Percentiles rank a stretch among this genome's conserved stretches.
Evolutionary conservation across 2,888 invertebrate species (phyloP).

Genomic region (Odontocerum albicorne): DNA sequence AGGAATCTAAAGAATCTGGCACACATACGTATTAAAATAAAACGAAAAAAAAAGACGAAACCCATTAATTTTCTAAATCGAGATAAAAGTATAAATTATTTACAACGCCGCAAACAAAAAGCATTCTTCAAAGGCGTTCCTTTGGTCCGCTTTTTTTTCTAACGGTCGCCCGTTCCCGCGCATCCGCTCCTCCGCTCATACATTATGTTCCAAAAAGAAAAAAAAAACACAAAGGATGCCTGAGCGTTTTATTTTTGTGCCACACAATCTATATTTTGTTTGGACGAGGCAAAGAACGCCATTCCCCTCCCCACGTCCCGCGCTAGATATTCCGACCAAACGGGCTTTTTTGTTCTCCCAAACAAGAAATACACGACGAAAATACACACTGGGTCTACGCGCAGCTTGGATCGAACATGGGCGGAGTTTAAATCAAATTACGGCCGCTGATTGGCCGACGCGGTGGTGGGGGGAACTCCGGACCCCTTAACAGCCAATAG

Average conservation of each 20-base stretch:
- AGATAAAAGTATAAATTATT: constrained; percentile 13
- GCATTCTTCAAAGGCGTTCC: constrained; percentile 18
- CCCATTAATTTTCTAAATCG: no score
- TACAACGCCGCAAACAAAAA: constrained; percentile 4
- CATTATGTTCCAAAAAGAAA: constrained; percentile 18
- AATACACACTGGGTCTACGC: constrained; percentile 41
- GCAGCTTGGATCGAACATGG: constrained; percentile 45
- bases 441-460: constrained; percentile 45
- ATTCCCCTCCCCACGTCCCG: constrained; percentile 40
- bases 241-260: constrained; percentile 22
- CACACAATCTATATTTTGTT: constrained; percentile 24
- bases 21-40: no score
- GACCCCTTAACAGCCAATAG: constrained; percentile 45
- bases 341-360: constrained; percentile 16
- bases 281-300: constrained; percentile 28
- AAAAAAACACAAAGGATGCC: constrained; percentile 19
- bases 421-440: constrained; percentile 42
- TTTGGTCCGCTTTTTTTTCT: constrained; percentile 13
- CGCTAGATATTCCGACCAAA: constrained; percentile 43
- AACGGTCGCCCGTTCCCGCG: constrained; percentile 18
- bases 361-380: constrained; percentile 16
- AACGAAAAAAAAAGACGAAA: no score
- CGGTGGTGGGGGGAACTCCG: constrained; percentile 47
- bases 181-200: constrained; percentile 13
- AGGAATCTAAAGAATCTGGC: no score